Base-by-base conservation (phyloP, 2,797 vertebrate species). In the Oreonectes daqikongensis region DNA sequence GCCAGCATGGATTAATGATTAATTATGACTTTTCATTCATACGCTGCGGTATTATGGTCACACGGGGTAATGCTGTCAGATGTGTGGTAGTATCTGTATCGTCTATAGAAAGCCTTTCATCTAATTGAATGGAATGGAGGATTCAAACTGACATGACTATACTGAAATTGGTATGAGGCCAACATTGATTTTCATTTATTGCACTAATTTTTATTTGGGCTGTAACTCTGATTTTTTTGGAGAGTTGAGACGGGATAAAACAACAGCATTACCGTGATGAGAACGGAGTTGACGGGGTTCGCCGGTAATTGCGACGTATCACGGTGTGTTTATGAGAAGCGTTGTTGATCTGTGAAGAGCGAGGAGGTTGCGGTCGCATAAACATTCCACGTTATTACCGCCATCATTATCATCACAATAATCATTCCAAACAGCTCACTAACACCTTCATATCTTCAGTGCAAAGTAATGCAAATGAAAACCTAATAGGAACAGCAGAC, bases 181-280 rank as follows among this genome's bases (percentile, higher is more conserved):
- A 81, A 77, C 65, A 77, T 66, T 77, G 79, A 83, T 83, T 81
- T 80, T 60, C 77, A 72, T 73, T 83, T 76, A 77, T 70, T 83
- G 22, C 24, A 4, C 42, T 79, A 79, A 83, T 69, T 81, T 72
- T 72, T 64, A 79, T 59, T 65, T 72, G 65, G 42, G 69, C 20
- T 40, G 66, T 65, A 79, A 80, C 55, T 68, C 63, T 64, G 63
- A 20, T 69, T 76, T 57, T 63, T 67, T 18, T 53, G 55, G 63
- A 68, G 18, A 72, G 57, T 72, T 60, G 55, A 32, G 72, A 69
- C 12, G n/a, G 40, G 38, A 30, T 18, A 42, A 68, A 59, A 65
- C 55, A 32, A 40, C 24, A 17, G 6, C 73, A 64, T 66, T 65
- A 55, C 7, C 26, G 55, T 44, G 70, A 79, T 77, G 75, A 71